Base-by-base conservation (phyloP, 92 coral and sea anemone genomes). In the Heteractis magnifica region DNA sequence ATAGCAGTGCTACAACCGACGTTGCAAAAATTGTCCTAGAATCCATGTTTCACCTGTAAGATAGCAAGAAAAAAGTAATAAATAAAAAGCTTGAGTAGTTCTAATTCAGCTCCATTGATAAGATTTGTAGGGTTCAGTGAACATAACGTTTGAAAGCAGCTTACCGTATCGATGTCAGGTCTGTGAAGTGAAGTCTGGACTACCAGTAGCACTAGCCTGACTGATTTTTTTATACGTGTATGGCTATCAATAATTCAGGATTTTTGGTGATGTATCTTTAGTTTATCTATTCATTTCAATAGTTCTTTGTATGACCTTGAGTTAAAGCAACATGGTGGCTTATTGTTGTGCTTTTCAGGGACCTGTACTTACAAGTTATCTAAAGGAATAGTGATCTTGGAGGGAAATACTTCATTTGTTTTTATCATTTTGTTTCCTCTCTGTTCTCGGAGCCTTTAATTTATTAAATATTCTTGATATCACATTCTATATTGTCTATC, bases 241-340 rank as follows among this genome's bases (percentile, higher is more conserved):
- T 68, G 50, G 56, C 16, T 68, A 81, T 81, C 62, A 81, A 81
- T 81, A 68, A 81, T 81, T 81, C 18, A 81, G 50, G 56, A 3
- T 11, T 81, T 60, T 75, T 62, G 72, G 84, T 70, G 11, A 49
- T 81, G 50, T 68, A 5, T 15, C 84, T n/a, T 26, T 44, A 34
- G 77, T 70, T 81, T 52, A 77, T 81, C 73, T 48, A 68, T 81
- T 81, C 56, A 81, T 81, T 81, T 81, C 62, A 81, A 81, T 64
- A 52, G 77, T 34, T n/a, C 51, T 79, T 81, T 81, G 84, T 81
- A 75, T 49, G 20, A 79, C 62, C 56, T 16, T 56, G 18, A 19
- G 49, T 81, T 49, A 70, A 49, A 71, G 15, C 6, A 10, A 10
- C 56, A 49, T 51, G 84, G 84, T 81, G 84, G 75, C 53, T 20